Evolutionary conservation across 2,113 vertebrate species (phyloP), one percentile per base, ranked within the genome.

Genomic region (Passer domesticus): DNA sequence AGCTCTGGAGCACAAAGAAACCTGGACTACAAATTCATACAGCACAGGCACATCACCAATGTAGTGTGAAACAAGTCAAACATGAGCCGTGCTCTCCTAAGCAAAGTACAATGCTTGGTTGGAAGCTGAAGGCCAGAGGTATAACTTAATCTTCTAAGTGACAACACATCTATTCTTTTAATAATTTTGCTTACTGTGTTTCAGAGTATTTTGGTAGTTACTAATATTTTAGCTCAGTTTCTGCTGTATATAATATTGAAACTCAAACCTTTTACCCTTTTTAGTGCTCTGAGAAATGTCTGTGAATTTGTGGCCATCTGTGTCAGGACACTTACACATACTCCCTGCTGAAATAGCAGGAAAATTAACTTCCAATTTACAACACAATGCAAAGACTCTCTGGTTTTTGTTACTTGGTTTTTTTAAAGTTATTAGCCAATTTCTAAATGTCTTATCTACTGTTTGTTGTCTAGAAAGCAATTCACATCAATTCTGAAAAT

Each of bases 401-500:
- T 55, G 19, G 16, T 16, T 67, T 76, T 70, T 55, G 8, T 70
- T 75, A 83, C 56, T 79, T 21, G 53, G n/a, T 4, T 6, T 83
- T 75, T 79, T 77, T 79, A 15, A 72, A 76, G 66, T 76, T 70
- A n/a, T 33, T 87, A 53, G 31, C 52, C 67, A n/a, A 6, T 92
- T 96, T 46, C 80, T 98, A 75, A 98, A 68, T 83, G 49, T 89
- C 33, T 39, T 58, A 11, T 93, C 11, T 97, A 44, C 88, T 95
- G 24, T 92, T 97, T 93, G 30, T 96, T 95, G 53, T 97, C 95
- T 96, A 98, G 98, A 98, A 98, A 97, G 91, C 95, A 49, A 14
- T 94, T 91, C 97, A 98, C 85, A 92, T 64, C 84, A 97, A 78
- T 95, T 97, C 97, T 4, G 98, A 98, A 94, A 98, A 96, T 19